A percentile compares a stretch with the other conserved stretches of the same genome.
These are phyloP conservation scores for Falco punctatus DNA, from an alignment of 2,113 vertebrate species.

Conservation along the genomic window DNA sequence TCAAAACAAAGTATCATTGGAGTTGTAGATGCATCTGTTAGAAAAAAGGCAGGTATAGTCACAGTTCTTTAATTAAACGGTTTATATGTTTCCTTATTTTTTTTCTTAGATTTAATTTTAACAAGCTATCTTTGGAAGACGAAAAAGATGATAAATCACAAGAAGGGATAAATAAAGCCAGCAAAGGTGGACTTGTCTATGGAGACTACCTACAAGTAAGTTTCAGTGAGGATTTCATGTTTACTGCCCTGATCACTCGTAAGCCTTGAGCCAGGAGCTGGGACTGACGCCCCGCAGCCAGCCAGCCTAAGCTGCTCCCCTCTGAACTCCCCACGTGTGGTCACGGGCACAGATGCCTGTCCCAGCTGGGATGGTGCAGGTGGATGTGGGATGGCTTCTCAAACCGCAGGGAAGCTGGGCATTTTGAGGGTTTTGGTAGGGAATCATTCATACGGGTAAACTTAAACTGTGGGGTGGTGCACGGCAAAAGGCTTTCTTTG, in stretches of 20 bases:
- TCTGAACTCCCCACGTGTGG: neutral
- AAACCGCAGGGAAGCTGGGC: neutral
- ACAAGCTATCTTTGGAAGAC: conserved; percentile 72
- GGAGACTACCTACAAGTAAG: conserved; percentile 91
- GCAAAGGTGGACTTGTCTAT: conserved; percentile 88
- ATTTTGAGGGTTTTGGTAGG: neutral
- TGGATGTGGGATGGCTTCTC: neutral
- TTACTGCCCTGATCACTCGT: neutral
- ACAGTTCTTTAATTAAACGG: neutral
- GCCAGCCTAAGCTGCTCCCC: neutral
- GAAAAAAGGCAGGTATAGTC: neutral
- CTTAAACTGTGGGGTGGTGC: neutral
- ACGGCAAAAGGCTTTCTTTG: neutral
- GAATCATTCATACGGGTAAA: neutral
- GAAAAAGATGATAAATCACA: conserved; percentile 83
- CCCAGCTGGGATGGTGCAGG: neutral
- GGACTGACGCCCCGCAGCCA: neutral
- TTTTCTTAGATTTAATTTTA: conserved; percentile 74
- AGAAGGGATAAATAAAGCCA: conserved; percentile 86
- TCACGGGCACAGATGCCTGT: accelerated
- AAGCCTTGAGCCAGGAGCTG: neutral
- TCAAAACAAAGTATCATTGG: neutral
- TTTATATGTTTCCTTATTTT: neutral
- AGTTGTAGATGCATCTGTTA: neutral
- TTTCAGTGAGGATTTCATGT: neutral